Base-by-base conservation (phyloP, 2,113 vertebrate species). In the Colaptes auratus region DNA sequence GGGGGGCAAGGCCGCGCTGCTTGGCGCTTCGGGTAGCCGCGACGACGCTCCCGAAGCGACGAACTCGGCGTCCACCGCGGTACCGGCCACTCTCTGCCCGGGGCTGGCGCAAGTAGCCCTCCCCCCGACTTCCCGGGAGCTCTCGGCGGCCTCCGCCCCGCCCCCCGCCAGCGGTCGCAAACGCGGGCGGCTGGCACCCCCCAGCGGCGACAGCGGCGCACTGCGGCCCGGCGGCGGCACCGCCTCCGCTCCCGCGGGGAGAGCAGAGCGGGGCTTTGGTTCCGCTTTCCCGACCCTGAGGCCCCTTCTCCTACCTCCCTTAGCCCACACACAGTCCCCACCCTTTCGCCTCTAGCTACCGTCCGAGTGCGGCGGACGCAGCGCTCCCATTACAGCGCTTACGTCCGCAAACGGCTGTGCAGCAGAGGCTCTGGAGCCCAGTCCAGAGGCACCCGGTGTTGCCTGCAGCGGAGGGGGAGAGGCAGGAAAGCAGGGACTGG, bases 151-250 rank as follows among this genome's bases (percentile, higher is more conserved):
- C 50, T 16, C n/a, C 67, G 17, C 36, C 46, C 39, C 17, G 33
- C 71, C 60, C 70, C 74, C 76, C 65, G 70, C 19, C 16, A 46
- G 59, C 48, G 55, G 70, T 65, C 4, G 77, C 95, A 98, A 98
- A 94, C 79, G 95, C 96, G 97, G 97, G 96, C 72, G 87, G 70
- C 95, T 98, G 87, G 96, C 98, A 97, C 97, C 98, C 96, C 98
- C 98, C 98, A 98, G 98, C 97, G 98, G 95, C 90, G 9, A 31
- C 35, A 87, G 6, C 0, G 2, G 53, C 82, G 30, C 48, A 94
- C 46, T 80, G 72, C 97, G 81, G 31, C 33, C 48, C 7, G 50
- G 39, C 33, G 20, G 76, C 60, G 3, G 53, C 53, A 59, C 44
- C 33, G 55, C 72, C 64, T 69, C 30, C 16, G 46, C 65, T 16